These are phyloP conservation scores for Oxyura jamaicensis DNA, from an alignment of 2,113 vertebrate species.

Conservation along the genomic window DNA sequence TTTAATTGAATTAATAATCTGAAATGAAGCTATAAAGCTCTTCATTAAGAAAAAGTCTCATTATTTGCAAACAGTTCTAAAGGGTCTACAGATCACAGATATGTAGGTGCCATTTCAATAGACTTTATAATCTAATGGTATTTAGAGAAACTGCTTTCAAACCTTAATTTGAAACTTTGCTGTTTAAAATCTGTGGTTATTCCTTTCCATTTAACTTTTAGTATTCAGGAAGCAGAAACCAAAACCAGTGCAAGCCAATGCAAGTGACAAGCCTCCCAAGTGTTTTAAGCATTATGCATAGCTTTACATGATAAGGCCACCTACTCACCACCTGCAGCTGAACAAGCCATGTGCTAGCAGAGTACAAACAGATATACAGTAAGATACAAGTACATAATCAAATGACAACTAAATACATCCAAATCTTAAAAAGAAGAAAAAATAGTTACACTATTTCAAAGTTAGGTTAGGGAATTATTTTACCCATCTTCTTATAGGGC, in stretches of 20 bases:
- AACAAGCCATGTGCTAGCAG: slow-evolving; percentile 40
- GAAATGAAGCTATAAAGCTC: neutral
- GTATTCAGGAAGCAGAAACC: neutral
- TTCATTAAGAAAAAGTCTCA: neutral
- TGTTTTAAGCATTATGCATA: neutral
- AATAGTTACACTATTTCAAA: neutral
- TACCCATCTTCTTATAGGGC: neutral
- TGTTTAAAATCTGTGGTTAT: neutral
- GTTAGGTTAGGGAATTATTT: neutral
- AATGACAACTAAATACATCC: neutral
- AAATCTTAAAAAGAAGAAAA: neutral
- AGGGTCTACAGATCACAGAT: neutral
- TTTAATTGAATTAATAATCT: neutral
- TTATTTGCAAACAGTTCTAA: neutral
- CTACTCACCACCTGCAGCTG: slow-evolving; percentile 63
- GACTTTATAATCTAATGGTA: neutral
- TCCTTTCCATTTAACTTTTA: neutral
- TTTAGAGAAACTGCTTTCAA: slow-evolving; percentile 10
- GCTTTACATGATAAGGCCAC: slow-evolving; percentile 24
- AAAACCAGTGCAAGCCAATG: neutral
- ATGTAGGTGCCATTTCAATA: neutral
- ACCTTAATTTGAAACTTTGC: neutral
- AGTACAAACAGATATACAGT: neutral
- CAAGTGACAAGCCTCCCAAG: neutral
- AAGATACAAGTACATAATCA: neutral